Evolutionary conservation across 1,140 invertebrate genomes (phyloP).

Genomic region (Ptiloglossa arizonensis): DNA sequence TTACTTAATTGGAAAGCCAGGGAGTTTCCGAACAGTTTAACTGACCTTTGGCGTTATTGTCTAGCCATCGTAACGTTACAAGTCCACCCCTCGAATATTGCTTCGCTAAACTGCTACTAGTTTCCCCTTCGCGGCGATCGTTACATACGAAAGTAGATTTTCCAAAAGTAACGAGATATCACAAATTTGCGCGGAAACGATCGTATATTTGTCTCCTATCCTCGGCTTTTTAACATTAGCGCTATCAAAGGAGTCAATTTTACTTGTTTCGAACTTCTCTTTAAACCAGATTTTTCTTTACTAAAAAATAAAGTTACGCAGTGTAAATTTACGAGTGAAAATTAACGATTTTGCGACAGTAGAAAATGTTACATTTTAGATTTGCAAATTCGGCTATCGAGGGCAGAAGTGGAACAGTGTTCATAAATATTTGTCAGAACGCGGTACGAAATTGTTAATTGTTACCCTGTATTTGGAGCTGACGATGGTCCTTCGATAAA

Average conservation of each 20-base stretch:
- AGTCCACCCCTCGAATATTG: constrained; percentile 61
- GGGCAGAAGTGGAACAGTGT: no score
- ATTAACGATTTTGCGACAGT: no score
- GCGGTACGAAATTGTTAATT: not conserved
- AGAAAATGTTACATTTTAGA: no score
- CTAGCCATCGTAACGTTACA: constrained; percentile 72
- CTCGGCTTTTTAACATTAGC: no score
- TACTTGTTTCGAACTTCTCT: no score
- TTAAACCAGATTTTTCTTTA: no score
- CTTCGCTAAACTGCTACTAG: constrained; percentile 54
- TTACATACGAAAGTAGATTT: not conserved
- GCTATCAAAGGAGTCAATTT: no score
- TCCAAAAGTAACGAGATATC: not conserved
- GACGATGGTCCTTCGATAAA: not conserved
- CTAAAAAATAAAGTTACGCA: no score
- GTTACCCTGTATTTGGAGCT: not conserved
- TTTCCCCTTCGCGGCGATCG: constrained; percentile 41
- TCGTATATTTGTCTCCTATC: no score
- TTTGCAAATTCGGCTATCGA: no score
- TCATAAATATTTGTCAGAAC: not conserved
- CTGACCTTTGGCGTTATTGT: constrained; percentile 77
- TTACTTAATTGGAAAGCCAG: constrained; percentile 81
- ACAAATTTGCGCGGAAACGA: no score
- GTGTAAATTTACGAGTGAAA: no score
- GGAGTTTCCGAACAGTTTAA: constrained; percentile 82